Conservation (phyloP, 1,140 invertebrate species). For the Leptoteleia sp. region DNA sequence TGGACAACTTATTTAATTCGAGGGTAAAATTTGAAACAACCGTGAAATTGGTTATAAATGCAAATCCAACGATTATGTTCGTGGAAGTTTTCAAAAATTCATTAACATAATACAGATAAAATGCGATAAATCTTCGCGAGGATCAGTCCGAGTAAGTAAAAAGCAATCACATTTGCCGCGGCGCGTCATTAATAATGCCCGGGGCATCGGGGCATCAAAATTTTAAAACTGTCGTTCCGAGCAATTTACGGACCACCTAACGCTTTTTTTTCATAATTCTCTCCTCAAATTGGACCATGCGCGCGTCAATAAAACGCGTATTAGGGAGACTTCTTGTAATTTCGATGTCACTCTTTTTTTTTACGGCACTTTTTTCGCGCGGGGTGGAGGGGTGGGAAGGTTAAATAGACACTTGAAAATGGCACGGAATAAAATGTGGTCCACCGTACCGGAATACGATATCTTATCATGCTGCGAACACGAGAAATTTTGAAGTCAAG, state of each 20-base stretch:
- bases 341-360: slow-evolving; percentile 46
- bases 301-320: slow-evolving; percentile 33
- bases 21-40: slow-evolving; percentile 11
- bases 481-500: slow-evolving; percentile 66
- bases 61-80: slow-evolving; percentile 27
- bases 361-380: slow-evolving; percentile 42
- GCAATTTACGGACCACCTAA: slow-evolving; percentile 33
- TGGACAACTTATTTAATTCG: slow-evolving; percentile 10
- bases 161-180: slow-evolving; percentile 16
- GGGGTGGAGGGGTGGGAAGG: slow-evolving; percentile 22
- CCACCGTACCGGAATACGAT: slow-evolving; percentile 59
- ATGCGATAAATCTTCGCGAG: slow-evolving; percentile 4
- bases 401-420: slow-evolving; percentile 52
- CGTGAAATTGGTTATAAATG: slow-evolving; percentile 34
- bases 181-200: slow-evolving; percentile 22
- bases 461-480: slow-evolving; percentile 65
- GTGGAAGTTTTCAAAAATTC: slow-evolving; percentile 1
- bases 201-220: slow-evolving; percentile 15
- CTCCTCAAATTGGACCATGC: slow-evolving; percentile 32
- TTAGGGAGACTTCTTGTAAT: slow-evolving; percentile 39
- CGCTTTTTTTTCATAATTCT: slow-evolving; percentile 39
- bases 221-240: neutral
- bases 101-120: slow-evolving; percentile 50
- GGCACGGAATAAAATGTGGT: slow-evolving; percentile 50
- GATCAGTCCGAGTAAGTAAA: slow-evolving; percentile 1